A percentile compares a stretch with the other conserved stretches of the same genome.
phyloP scores from a whole-genome alignment of 2,888 invertebrate species.

The Helobdella robusta region DNA sequence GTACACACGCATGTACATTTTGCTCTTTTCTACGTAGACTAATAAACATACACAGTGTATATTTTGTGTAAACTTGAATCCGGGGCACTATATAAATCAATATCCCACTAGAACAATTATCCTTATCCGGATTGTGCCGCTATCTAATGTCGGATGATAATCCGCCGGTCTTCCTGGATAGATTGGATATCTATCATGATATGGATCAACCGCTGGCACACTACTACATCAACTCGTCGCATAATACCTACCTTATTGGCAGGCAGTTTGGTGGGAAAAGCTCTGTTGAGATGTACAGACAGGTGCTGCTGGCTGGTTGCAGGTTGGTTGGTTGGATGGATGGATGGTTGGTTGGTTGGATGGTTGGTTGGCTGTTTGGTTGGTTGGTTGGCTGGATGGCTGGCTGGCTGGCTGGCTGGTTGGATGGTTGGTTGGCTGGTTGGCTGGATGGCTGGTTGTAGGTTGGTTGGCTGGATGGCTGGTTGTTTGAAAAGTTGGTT shows the following conservation, averaged over 20 bases:
- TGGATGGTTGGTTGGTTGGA: too few species aligned
- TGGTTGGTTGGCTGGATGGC: too few species aligned
- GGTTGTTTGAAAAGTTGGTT: too few species aligned
- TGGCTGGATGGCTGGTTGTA: too few species aligned
- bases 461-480: too few species aligned
- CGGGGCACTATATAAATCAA: too few species aligned
- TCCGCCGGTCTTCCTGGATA: conserved; percentile 93
- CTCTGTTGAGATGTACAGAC: conserved; percentile 94
- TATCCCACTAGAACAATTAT: conserved; percentile 59
- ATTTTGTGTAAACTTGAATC: too few species aligned
- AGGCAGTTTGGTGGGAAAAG: conserved; percentile 96
- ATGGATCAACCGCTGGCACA: conserved; percentile 97
- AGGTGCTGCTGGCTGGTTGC: conserved; percentile 90
- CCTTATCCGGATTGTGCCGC: conserved; percentile 88
- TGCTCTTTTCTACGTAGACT: neutral
- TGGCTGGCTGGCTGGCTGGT: too few species aligned
- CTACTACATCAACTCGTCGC: conserved; percentile 88
- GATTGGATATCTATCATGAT: conserved; percentile 76
- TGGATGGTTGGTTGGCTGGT: too few species aligned
- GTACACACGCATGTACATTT: neutral
- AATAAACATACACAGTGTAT: too few species aligned
- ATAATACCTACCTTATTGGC: conserved; percentile 50
- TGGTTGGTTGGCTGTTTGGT: too few species aligned
- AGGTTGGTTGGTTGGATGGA: conserved; percentile 63
- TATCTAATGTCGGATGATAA: conserved; percentile 99